A percentile compares a stretch with the other conserved stretches of the same genome.
Conservation (phyloP, 2,888 invertebrate species). For the Candidula unifasciata region DNA sequence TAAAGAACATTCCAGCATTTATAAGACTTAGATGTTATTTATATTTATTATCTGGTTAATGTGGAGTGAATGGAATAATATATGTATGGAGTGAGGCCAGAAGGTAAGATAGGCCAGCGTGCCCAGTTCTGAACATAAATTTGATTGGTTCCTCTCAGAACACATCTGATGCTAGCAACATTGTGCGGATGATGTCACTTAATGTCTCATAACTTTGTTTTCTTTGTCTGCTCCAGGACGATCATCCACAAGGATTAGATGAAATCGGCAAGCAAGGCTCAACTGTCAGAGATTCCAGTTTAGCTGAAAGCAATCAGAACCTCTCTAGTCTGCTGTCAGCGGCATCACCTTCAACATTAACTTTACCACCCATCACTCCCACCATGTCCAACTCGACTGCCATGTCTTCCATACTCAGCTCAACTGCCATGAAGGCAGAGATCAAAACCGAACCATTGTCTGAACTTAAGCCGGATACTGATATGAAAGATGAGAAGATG, state of each 20-base stretch:
- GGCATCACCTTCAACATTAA: constrained; percentile 49
- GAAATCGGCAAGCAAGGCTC: constrained; percentile 38
- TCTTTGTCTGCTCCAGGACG: constrained; percentile 39
- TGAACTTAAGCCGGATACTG: constrained; percentile 52
- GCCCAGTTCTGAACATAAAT: too few species aligned
- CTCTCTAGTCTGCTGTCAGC: constrained; percentile 55
- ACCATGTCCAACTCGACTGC: constrained; percentile 56
- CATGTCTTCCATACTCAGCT: constrained; percentile 66
- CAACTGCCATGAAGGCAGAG: constrained; percentile 71
- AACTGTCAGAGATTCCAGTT: constrained; percentile 27
- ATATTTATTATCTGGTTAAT: too few species aligned
- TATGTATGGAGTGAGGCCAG: too few species aligned
- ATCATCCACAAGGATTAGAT: constrained; percentile 37
- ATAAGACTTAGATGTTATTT: too few species aligned
- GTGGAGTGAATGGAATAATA: too few species aligned
- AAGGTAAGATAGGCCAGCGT: too few species aligned
- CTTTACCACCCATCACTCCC: constrained; percentile 12
- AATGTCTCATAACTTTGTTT: not conserved
- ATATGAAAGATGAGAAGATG: constrained; percentile 64
- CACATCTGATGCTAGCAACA: too few species aligned
- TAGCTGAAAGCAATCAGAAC: constrained; percentile 53
- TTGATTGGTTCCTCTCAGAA: too few species aligned
- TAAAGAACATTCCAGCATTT: too few species aligned
- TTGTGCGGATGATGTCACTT: not conserved
- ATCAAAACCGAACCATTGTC: constrained; percentile 52